A percentile compares a stretch with the other conserved stretches of the same genome.
These are phyloP conservation scores for Crotalus tigris DNA, from an alignment of 2,113 vertebrate genomes.

Conservation along the genomic window DNA sequence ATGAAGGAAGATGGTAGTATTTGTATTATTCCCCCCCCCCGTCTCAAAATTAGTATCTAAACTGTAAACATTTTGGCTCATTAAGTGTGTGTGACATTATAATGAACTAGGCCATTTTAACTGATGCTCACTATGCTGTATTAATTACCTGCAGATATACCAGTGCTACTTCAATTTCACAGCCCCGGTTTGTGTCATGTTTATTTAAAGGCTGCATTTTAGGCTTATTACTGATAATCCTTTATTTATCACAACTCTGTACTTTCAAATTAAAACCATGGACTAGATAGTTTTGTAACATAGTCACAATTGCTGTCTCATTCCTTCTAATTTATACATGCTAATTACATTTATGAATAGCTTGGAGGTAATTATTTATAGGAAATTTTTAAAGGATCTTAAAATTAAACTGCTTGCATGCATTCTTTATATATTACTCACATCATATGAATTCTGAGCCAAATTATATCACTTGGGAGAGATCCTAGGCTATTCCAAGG, in stretches of 20 bases:
- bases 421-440: neutral
- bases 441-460: neutral
- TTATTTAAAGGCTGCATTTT: conserved; percentile 36
- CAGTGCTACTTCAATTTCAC: conserved; percentile 36
- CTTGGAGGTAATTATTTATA: neutral
- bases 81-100: conserved; percentile 9
- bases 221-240: conserved; percentile 27
- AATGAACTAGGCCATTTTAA: conserved; percentile 17
- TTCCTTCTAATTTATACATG: conserved; percentile 10
- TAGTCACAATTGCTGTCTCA: neutral
- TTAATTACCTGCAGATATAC: conserved; percentile 40
- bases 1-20: neutral
- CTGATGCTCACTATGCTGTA: conserved; percentile 36
- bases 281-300: neutral
- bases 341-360: neutral
- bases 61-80: conserved; percentile 27
- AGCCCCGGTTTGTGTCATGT: conserved; percentile 23
- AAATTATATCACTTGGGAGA: neutral
- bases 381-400: neutral
- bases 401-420: neutral
- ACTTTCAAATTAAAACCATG: neutral
- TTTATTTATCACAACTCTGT: conserved; percentile 29
- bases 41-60: neutral
- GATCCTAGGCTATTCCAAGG: neutral
- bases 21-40: neutral